Evolutionary conservation across 2,888 invertebrate genomes (phyloP).

Genomic region (Steinernema hermaphroditum): DNA sequence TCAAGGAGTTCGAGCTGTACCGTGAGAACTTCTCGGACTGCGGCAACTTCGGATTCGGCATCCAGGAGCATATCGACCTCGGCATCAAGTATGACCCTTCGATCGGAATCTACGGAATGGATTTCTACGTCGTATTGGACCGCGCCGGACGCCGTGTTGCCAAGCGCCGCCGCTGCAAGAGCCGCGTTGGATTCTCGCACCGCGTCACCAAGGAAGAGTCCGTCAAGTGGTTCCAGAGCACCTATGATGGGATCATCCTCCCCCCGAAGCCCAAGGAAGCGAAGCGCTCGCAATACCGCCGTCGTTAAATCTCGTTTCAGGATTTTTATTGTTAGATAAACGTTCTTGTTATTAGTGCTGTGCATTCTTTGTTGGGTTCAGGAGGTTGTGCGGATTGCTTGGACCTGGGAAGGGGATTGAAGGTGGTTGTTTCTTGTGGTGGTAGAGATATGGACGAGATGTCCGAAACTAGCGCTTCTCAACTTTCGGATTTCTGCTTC

Average conservation of each 20-base stretch:
- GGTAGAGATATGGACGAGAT: too few species aligned
- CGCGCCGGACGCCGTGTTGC: constrained; percentile 96
- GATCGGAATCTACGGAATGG: constrained; percentile 98
- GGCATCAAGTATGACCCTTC: constrained; percentile 96
- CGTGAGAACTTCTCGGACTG: constrained; percentile 90
- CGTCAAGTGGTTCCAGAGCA: constrained; percentile 99
- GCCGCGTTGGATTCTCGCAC: constrained; percentile 90
- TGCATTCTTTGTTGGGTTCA: too few species aligned
- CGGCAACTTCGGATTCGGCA: constrained; percentile 98
- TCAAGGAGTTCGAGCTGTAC: constrained; percentile 95
- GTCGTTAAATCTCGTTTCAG: constrained; percentile 50
- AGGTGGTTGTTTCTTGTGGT: too few species aligned
- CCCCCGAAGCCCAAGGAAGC: constrained; percentile 75
- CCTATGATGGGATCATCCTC: constrained; percentile 95
- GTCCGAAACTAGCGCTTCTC: too few species aligned
- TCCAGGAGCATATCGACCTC: constrained; percentile 99
- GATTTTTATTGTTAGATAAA: constrained; percentile 29
- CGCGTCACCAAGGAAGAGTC: constrained; percentile 94
- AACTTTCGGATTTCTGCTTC: too few species aligned
- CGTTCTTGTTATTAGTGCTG: too few species aligned
- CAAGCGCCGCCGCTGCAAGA: constrained; percentile 88
- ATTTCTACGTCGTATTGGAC: constrained; percentile 97
- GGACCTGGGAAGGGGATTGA: too few species aligned
- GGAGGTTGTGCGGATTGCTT: too few species aligned
- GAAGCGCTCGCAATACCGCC: constrained; percentile 53